Conservation (phyloP, 2,888 invertebrate species). For the Zaprionus bogoriensis region DNA sequence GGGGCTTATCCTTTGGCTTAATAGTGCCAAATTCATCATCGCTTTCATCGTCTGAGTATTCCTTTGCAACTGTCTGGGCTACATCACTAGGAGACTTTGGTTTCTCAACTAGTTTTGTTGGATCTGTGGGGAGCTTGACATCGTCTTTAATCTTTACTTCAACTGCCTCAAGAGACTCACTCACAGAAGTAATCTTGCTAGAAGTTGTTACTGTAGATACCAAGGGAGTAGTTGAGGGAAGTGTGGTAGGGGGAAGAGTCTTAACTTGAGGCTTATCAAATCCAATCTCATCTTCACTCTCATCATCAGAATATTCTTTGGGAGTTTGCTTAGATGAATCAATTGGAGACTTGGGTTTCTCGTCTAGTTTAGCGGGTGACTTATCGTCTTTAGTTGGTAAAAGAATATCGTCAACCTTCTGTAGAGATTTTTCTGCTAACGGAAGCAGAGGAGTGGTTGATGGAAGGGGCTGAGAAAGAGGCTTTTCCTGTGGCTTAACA, state of each 20-base stretch:
- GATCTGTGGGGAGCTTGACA: neutral
- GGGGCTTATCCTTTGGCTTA: neutral
- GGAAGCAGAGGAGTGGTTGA: neutral
- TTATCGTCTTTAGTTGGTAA: neutral
- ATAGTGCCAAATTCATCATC: neutral
- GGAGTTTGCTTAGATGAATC: conserved; percentile 6
- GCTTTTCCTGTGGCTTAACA: conserved; percentile 6
- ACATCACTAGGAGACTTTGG: conserved; percentile 18
- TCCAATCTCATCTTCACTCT: conserved; percentile 9
- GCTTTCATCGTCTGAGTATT: conserved; percentile 11
- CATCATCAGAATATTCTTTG: conserved; percentile 16
- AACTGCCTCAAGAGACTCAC: conserved; percentile 3
- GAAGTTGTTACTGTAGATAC: neutral
- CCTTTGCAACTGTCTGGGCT: neutral
- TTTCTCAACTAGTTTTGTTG: neutral
- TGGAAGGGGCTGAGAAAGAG: neutral
- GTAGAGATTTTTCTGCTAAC: conserved; percentile 4
- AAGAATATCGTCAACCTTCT: conserved; percentile 2
- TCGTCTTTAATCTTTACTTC: neutral
- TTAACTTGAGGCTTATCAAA: conserved; percentile 1
- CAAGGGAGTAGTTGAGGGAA: neutral
- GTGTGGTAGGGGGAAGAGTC: too few species aligned
- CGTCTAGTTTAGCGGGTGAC: conserved; percentile 5
- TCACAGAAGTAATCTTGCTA: neutral
- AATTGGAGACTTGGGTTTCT: conserved; percentile 19